Percentiles rank a stretch among this genome's conserved stretches.
phyloP scores from a whole-genome alignment of 2,113 vertebrate genomes.

The Semicossyphus pulcher region DNA sequence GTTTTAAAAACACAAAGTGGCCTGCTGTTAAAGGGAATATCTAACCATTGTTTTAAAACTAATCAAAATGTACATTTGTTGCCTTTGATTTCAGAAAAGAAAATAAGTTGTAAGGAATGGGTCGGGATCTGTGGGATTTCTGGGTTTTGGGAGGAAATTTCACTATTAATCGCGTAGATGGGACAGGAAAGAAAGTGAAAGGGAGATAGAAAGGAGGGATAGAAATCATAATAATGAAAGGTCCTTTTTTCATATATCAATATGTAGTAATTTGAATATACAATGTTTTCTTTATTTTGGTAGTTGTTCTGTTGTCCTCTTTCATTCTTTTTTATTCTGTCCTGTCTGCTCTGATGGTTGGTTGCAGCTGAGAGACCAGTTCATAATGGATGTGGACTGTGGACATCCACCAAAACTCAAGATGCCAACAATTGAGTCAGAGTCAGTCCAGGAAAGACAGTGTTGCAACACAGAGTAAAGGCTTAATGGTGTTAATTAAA shows the following conservation, averaged over 20 bases:
- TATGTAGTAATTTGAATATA: neutral
- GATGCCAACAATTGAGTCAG: no score
- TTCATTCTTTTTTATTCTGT: no score
- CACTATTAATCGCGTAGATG: neutral
- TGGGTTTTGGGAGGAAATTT: neutral
- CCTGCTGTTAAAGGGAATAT: constrained; percentile 8
- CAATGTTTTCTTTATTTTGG: neutral
- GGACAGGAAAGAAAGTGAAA: neutral
- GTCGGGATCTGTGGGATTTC: neutral
- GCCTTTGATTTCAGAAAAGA: no score
- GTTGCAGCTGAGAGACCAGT: no score
- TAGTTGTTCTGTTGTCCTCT: no score
- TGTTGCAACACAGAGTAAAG: neutral
- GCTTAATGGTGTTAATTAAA: neutral
- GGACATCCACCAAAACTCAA: no score
- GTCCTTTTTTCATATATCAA: neutral
- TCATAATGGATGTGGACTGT: no score
- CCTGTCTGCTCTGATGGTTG: no score
- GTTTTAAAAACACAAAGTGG: neutral
- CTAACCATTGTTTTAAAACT: neutral
- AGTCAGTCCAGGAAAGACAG: no score
- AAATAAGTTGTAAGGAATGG: no score
- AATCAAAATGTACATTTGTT: neutral
- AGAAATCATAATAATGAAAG: neutral
- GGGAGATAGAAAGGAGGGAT: no score